Percentiles rank a stretch among this genome's conserved stretches.
Conservation (phyloP, 1,140 invertebrate species). For the Zaprionus lachaisei region DNA sequence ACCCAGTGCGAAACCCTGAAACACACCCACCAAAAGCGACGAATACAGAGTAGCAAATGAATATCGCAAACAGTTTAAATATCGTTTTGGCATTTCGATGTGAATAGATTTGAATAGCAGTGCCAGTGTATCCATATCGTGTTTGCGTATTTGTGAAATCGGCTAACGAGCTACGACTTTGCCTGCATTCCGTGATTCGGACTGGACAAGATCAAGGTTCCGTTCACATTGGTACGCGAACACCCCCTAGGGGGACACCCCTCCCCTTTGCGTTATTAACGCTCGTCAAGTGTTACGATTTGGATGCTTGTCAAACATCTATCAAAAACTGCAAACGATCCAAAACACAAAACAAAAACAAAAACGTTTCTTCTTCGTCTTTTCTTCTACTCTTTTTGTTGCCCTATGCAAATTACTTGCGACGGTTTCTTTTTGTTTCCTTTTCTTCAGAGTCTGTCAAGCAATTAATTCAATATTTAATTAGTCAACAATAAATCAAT, state of each 20-base stretch:
- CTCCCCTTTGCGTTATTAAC: slow-evolving; percentile 32
- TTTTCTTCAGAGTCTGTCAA: slow-evolving; percentile 48
- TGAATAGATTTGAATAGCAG: slow-evolving; percentile 24
- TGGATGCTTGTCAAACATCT: slow-evolving; percentile 61
- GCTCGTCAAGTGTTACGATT: slow-evolving; percentile 35
- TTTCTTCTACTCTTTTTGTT: neutral
- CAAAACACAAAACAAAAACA: slow-evolving; percentile 19
- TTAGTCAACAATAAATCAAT: slow-evolving; percentile 83
- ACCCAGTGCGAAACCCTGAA: slow-evolving; percentile 1
- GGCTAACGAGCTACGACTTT: slow-evolving; percentile 36
- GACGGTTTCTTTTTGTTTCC: slow-evolving; percentile 33
- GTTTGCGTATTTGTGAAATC: slow-evolving; percentile 20
- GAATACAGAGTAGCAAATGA: slow-evolving; percentile 55
- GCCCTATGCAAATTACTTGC: slow-evolving; percentile 72
- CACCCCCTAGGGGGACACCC: neutral
- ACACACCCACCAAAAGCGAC: slow-evolving; percentile 64
- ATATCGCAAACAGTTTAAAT: slow-evolving; percentile 77
- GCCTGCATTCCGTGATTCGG: slow-evolving; percentile 58
- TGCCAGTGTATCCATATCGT: slow-evolving; percentile 20
- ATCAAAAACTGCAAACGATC: slow-evolving; percentile 54
- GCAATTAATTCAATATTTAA: slow-evolving; percentile 83
- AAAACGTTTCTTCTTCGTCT: slow-evolving; percentile 3
- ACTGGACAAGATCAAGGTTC: slow-evolving; percentile 72
- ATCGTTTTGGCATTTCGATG: slow-evolving; percentile 49
- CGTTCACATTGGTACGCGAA: slow-evolving; percentile 43